Evolutionary conservation across 2,797 vertebrate species (phyloP).

Genomic region (Notolepis coatsorum): DNA sequence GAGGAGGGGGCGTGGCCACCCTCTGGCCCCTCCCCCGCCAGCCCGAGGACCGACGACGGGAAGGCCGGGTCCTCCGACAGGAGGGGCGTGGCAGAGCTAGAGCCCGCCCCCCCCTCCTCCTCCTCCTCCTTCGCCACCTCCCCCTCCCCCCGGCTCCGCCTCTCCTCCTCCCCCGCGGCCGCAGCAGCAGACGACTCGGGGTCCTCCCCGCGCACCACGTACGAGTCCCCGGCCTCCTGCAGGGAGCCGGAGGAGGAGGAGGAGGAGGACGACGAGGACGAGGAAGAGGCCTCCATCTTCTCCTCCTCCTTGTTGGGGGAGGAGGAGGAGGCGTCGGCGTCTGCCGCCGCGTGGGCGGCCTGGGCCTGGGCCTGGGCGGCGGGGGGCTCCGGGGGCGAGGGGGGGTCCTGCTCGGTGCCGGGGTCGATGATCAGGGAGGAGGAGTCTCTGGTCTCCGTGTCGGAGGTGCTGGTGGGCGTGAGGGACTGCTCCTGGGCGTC

Average conservation of each 20-base stretch:
- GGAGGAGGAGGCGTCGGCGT: constrained; percentile 68
- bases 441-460: constrained; percentile 97
- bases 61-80: constrained; percentile 84
- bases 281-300: constrained; percentile 90
- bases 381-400: constrained; percentile 87
- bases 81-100: constrained; percentile 60
- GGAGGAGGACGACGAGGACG: constrained; percentile 71
- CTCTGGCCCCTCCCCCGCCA: constrained; percentile 85
- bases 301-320: constrained; percentile 87
- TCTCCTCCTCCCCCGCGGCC: constrained; percentile 72
- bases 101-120: constrained; percentile 67
- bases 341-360: constrained; percentile 32
- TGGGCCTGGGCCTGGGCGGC: constrained; percentile 64
- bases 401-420: constrained; percentile 95
- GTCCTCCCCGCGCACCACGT: constrained; percentile 62
- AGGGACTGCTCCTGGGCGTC: constrained; percentile 90
- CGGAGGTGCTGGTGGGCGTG: constrained; percentile 93
- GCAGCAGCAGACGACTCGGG: constrained; percentile 69
- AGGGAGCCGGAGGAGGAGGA: constrained; percentile 78
- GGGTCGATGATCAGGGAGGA: constrained; percentile 97
- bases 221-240: constrained; percentile 64
- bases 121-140: constrained; percentile 69
- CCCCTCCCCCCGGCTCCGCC: constrained; percentile 48
- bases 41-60: constrained; percentile 62
- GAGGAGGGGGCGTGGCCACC: constrained; percentile 83